Conservation (phyloP, 2,797 vertebrate genomes). For the Psittacula echo region DNA sequence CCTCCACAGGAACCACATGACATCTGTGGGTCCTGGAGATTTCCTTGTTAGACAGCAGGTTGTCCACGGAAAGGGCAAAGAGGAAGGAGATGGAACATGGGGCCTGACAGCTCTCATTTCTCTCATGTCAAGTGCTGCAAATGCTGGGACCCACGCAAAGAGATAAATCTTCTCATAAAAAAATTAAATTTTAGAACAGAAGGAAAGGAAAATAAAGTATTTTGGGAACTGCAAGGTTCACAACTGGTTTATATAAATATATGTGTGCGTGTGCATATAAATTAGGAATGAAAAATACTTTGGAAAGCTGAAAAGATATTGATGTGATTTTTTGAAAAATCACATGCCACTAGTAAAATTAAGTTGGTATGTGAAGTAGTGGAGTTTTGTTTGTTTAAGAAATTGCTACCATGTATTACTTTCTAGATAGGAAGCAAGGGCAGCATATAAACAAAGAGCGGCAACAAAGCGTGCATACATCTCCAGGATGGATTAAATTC, state of each 20-base stretch:
- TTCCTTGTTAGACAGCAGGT: slow-evolving; percentile 21
- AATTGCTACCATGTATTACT: background rate
- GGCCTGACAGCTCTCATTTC: background rate
- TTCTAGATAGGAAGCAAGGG: background rate
- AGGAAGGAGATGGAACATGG: background rate
- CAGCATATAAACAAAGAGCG: background rate
- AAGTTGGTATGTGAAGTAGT: background rate
- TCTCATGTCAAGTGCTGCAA: background rate
- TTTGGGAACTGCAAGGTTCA: background rate
- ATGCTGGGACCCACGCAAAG: background rate
- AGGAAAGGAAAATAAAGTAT: background rate
- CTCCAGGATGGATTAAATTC: background rate
- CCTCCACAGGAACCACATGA: background rate
- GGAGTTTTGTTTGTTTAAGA: background rate
- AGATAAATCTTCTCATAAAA: background rate
- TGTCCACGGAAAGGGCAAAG: background rate
- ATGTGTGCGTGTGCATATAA: rapidly evolving
- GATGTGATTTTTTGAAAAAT: background rate
- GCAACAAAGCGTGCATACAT: background rate
- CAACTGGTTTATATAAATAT: background rate
- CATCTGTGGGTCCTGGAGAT: background rate
- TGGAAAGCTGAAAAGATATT: background rate
- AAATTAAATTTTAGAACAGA: background rate
- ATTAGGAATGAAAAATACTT: background rate
- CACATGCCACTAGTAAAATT: background rate